Conservation (phyloP, 2,797 vertebrate genomes). For the Lindbergichthys nudifrons region DNA sequence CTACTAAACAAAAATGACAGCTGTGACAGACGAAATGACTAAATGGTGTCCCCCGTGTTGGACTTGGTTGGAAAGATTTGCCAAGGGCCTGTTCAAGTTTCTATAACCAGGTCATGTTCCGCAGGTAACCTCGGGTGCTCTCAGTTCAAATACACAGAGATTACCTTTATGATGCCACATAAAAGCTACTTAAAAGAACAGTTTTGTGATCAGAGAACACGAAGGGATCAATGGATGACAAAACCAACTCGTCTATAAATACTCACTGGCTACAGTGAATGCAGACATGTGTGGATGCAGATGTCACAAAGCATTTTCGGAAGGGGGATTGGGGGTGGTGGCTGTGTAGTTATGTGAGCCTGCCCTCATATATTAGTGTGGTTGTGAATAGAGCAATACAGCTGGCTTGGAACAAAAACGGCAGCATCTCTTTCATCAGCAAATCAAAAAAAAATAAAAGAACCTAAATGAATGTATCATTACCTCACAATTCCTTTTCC, state of each 20-base stretch:
- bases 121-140: constrained; percentile 58
- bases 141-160: constrained; percentile 51
- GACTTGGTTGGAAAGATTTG: constrained; percentile 11
- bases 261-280: constrained; percentile 76
- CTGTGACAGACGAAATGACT: constrained; percentile 40
- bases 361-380: constrained; percentile 78
- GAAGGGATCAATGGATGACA: constrained; percentile 69
- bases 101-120: constrained; percentile 39
- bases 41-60: constrained; percentile 8
- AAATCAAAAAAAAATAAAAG: constrained; percentile 75
- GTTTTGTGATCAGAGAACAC: constrained; percentile 71
- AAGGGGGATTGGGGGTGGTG: constrained; percentile 66
- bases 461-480: constrained; percentile 85
- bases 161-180: constrained; percentile 44
- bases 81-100: constrained; percentile 4
- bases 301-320: constrained; percentile 86
- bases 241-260: constrained; percentile 77
- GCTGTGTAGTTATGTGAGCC: constrained; percentile 79
- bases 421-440: constrained; percentile 84
- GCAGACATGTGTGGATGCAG: constrained; percentile 84
- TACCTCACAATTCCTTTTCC: constrained; percentile 84
- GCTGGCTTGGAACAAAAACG: constrained; percentile 87
- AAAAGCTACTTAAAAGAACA: constrained; percentile 54
- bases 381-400: constrained; percentile 86
- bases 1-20: constrained; percentile 46